These are phyloP conservation scores for Drosophila putrida DNA, from an alignment of 2,888 invertebrate genomes.

Conservation along the genomic window DNA sequence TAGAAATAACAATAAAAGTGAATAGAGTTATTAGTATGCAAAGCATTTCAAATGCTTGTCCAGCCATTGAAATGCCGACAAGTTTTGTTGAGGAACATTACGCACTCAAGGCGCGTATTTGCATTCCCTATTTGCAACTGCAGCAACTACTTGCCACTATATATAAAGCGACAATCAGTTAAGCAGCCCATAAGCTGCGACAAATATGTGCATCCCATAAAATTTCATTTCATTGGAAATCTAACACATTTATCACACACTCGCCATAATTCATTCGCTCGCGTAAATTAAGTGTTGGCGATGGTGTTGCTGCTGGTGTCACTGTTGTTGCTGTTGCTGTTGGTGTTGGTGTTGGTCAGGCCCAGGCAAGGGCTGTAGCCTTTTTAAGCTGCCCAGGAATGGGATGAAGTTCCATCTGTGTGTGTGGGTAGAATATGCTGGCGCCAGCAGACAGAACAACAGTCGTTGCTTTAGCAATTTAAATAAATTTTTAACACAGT, in stretches of 20 bases:
- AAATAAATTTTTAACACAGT: constrained; percentile 71
- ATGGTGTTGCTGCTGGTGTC: constrained; percentile 6
- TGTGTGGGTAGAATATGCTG: constrained; percentile 53
- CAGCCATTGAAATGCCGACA: constrained; percentile 61
- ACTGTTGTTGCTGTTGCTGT: constrained; percentile 1
- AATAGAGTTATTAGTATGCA: constrained; percentile 66
- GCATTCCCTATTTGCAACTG: constrained; percentile 54
- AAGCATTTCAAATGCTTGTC: constrained; percentile 69
- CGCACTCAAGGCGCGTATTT: constrained; percentile 13
- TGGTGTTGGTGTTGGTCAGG: constrained; percentile 8
- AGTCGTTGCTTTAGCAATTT: constrained; percentile 50
- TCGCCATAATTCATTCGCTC: constrained; percentile 63
- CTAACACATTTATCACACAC: constrained; percentile 71
- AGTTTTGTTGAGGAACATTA: constrained; percentile 30
- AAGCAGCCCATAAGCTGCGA: constrained; percentile 29
- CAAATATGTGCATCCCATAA: constrained; percentile 58
- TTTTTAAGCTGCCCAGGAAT: constrained; percentile 11
- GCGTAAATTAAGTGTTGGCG: constrained; percentile 50
- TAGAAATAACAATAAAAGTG: constrained; percentile 43
- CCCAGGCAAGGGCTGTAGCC: constrained; percentile 14
- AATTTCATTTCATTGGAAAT: constrained; percentile 73
- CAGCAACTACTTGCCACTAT: neutral
- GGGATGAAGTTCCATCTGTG: constrained; percentile 4
- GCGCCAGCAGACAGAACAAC: constrained; percentile 57
- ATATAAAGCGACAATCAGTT: constrained; percentile 42